A percentile compares a stretch with the other conserved stretches of the same genome.
These are phyloP conservation scores for Andricus grossulariae DNA, from an alignment of 1,140 invertebrate genomes.

Conservation along the genomic window DNA sequence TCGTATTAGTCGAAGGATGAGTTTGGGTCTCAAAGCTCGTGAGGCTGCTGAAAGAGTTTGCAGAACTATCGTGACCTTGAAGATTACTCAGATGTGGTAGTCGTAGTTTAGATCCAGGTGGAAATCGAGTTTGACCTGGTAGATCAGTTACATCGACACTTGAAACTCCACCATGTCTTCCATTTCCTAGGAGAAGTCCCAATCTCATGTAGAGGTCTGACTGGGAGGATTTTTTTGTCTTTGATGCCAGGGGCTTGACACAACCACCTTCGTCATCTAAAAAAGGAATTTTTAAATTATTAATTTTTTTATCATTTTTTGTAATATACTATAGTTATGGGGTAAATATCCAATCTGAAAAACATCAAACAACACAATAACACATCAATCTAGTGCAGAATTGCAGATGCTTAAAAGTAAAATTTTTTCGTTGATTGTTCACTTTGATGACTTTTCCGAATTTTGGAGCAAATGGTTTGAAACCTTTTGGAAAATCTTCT, in stretches of 20 bases:
- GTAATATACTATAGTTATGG: no score
- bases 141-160: slow-evolving; percentile 49
- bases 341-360: no score
- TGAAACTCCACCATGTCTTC: slow-evolving; percentile 46
- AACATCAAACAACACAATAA: no score
- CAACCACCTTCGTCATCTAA: slow-evolving; percentile 84
- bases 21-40: slow-evolving; percentile 85
- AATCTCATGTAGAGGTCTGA: slow-evolving; percentile 90
- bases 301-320: no score
- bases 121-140: slow-evolving; percentile 48
- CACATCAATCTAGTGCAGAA: no score
- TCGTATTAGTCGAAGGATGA: slow-evolving; percentile 87
- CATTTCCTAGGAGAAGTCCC: slow-evolving; percentile 87
- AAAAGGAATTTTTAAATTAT: slow-evolving; percentile 44
- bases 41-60: slow-evolving; percentile 81
- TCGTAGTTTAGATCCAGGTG: background rate
- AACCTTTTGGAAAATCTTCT: no score
- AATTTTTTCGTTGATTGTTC: no score
- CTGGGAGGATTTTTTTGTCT: slow-evolving; percentile 79
- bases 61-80: slow-evolving; percentile 76
- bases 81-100: slow-evolving; percentile 66
- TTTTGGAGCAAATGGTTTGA: no score
- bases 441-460: no score
- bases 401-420: no score
- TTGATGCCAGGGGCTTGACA: slow-evolving; percentile 78